Percentiles rank a stretch among this genome's conserved stretches.
Conservation (phyloP, 2,888 invertebrate genomes). For the Scotopteryx bipunctaria region DNA sequence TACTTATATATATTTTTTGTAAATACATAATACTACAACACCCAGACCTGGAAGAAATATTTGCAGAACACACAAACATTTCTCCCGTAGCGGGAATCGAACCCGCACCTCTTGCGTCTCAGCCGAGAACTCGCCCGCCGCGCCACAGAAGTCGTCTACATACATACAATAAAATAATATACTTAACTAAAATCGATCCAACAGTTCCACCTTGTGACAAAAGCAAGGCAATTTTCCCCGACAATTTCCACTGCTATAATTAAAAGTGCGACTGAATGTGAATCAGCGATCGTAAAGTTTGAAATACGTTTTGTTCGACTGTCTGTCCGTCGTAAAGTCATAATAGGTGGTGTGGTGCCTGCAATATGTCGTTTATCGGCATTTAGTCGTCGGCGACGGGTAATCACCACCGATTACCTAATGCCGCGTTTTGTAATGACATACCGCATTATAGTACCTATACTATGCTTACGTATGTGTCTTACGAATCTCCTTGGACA, state of each 20-base stretch:
- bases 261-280: conserved; percentile 31
- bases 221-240: conserved; percentile 21
- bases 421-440: conserved; percentile 54
- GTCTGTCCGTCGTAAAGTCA: conserved; percentile 54
- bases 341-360: conserved; percentile 52
- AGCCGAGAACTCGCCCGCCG: no score
- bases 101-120: no score
- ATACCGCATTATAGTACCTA: conserved; percentile 22
- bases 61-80: no score
- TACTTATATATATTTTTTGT: no score
- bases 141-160: no score
- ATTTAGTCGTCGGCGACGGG: conserved; percentile 70
- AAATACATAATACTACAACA: no score
- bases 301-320: conserved; percentile 34
- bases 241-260: conserved; percentile 29
- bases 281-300: conserved; percentile 37
- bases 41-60: no score
- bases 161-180: no score
- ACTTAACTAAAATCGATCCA: conserved; percentile 12
- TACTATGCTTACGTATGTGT: conserved; percentile 6
- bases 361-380: conserved; percentile 68
- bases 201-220: conserved; percentile 18
- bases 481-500: conserved; percentile 6
- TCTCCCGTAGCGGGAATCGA: no score
- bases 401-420: conserved; percentile 67